These are phyloP conservation scores for Chaunax sp. DNA, from an alignment of 2,797 vertebrate genomes.

Conservation along the genomic window DNA sequence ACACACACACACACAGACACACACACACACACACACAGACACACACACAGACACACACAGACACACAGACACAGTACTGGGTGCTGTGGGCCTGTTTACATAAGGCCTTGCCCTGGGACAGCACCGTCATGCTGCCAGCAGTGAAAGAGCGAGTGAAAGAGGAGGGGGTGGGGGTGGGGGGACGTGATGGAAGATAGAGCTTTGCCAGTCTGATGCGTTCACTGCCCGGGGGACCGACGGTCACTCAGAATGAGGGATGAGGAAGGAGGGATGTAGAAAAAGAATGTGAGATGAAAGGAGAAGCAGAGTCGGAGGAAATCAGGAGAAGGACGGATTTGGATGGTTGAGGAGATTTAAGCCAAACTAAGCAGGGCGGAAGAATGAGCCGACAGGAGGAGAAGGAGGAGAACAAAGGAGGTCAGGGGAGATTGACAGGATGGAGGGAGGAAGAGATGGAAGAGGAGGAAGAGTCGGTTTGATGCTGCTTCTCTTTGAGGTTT, in stretches of 20 bases:
- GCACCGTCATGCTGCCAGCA: slow-evolving; percentile 78
- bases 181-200: slow-evolving; percentile 77
- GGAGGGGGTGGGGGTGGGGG: slow-evolving; percentile 55
- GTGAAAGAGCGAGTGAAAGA: slow-evolving; percentile 72
- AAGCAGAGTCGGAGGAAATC: slow-evolving; percentile 59
- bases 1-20: slow-evolving; percentile 35
- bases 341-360: slow-evolving; percentile 67
- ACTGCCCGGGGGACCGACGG: slow-evolving; percentile 74
- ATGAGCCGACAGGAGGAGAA: slow-evolving; percentile 58
- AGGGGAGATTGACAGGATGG: slow-evolving; percentile 68
- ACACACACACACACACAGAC: slow-evolving; percentile 33
- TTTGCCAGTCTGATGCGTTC: slow-evolving; percentile 77
- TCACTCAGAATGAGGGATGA: slow-evolving; percentile 83
- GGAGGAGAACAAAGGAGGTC: slow-evolving; percentile 69
- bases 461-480: slow-evolving; percentile 51
- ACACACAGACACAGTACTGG: slow-evolving; percentile 54
- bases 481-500: slow-evolving; percentile 58
- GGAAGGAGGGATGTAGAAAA: slow-evolving; percentile 69
- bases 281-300: slow-evolving; percentile 74
- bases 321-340: slow-evolving; percentile 65
- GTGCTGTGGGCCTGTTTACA: slow-evolving; percentile 81
- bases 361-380: slow-evolving; percentile 75
- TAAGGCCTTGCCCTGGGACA: slow-evolving; percentile 83
- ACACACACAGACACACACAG: slow-evolving; percentile 34
- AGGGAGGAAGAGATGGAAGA: slow-evolving; percentile 34